Percentiles rank a stretch among this genome's conserved stretches.
phyloP scores from a whole-genome alignment of 2,797 vertebrate genomes.

The Bufotes viridis region DNA sequence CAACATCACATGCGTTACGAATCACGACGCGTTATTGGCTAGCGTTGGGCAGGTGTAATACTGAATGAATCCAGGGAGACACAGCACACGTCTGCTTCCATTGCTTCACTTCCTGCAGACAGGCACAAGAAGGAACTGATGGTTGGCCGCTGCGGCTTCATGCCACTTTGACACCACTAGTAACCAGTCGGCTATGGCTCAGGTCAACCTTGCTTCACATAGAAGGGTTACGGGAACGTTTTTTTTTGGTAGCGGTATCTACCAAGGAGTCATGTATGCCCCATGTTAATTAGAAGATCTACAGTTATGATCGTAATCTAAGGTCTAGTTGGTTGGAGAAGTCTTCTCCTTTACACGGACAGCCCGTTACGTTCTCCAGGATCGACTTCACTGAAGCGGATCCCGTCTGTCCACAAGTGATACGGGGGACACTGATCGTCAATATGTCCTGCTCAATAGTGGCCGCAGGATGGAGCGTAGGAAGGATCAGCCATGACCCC shows the following conservation, averaged over 20 bases:
- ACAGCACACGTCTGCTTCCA: neutral
- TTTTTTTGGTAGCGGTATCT: neutral
- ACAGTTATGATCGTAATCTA: neutral
- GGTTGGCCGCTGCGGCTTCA: neutral
- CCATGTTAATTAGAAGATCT: neutral
- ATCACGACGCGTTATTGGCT: neutral
- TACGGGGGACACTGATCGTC: neutral
- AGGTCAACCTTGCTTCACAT: neutral
- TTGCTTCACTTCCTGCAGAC: neutral
- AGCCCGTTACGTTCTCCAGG: neutral
- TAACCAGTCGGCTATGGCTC: neutral
- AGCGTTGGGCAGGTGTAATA: neutral
- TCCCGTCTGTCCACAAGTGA: neutral
- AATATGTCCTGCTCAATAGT: neutral
- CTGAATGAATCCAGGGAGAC: neutral
- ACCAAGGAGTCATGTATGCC: neutral
- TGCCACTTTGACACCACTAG: neutral
- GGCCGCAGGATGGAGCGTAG: neutral
- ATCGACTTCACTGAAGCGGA: neutral
- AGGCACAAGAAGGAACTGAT: neutral
- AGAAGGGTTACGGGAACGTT: neutral
- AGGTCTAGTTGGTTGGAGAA: neutral
- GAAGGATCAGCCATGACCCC: fast-evolving
- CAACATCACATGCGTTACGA: too few relatives aligned
- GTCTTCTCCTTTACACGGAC: neutral